These are phyloP conservation scores for Amphipoea oculea DNA, from an alignment of 2,888 invertebrate genomes.

Conservation along the genomic window DNA sequence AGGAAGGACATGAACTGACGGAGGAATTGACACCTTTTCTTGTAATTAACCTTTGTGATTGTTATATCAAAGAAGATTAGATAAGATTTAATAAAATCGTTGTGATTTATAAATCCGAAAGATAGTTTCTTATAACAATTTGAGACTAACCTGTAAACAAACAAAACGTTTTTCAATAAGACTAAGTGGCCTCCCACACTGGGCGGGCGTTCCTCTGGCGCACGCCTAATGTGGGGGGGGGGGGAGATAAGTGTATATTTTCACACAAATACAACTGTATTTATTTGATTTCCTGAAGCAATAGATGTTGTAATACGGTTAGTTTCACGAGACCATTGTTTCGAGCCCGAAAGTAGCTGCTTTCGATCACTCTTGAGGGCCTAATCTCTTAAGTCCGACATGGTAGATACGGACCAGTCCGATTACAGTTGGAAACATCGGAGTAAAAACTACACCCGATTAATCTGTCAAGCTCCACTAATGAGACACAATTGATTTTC, in stretches of 20 bases:
- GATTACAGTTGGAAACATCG: background rate
- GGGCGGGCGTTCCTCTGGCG: too few relatives aligned
- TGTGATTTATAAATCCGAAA: conserved; percentile 42
- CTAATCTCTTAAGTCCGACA: background rate
- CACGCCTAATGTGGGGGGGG: too few relatives aligned
- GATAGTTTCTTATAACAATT: conserved; percentile 19
- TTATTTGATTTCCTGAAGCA: conserved; percentile 23
- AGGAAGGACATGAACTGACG: conserved; percentile 13
- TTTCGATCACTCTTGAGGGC: background rate
- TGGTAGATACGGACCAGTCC: background rate
- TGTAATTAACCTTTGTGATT: conserved; percentile 51
- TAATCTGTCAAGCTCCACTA: too few relatives aligned
- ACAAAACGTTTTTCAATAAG: conserved; percentile 1
- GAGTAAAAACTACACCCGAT: background rate
- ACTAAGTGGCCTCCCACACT: background rate
- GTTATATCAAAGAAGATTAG: conserved; percentile 57
- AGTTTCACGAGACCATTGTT: conserved; percentile 20
- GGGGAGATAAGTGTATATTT: background rate
- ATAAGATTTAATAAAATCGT: conserved; percentile 33
- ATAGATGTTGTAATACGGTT: background rate
- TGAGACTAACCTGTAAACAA: conserved; percentile 29
- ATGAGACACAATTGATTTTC: too few relatives aligned
- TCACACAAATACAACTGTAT: conserved; percentile 20
- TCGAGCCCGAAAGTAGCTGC: background rate
- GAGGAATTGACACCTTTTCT: conserved; percentile 41